Evolutionary conservation across 1,140 invertebrate genomes (phyloP).

Genomic region (Lethrus apterus): DNA sequence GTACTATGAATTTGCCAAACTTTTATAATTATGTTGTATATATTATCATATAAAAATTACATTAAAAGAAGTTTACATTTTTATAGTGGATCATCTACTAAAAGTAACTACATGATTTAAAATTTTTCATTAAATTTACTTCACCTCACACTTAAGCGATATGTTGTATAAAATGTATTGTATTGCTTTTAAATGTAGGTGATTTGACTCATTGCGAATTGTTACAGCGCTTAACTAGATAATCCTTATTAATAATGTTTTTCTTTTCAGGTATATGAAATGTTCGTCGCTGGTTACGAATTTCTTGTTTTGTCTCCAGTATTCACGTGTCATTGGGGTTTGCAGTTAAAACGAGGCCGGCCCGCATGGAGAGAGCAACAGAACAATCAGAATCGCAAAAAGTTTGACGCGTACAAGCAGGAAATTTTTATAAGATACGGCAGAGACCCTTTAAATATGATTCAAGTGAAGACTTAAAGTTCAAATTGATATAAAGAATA

Average conservation of each 20-base stretch:
- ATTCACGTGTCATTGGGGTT: conserved; percentile 85
- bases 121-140: conserved; percentile 5
- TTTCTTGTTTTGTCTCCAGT: conserved; percentile 85
- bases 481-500: conserved; percentile 8
- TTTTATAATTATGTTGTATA: too few species aligned
- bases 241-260: background rate
- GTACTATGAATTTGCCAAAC: too few species aligned
- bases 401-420: conserved; percentile 76
- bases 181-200: too few species aligned
- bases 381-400: conserved; percentile 71
- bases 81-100: too few species aligned
- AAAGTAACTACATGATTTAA: too few species aligned
- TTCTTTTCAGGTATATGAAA: conserved; percentile 76
- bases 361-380: conserved; percentile 80
- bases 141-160: background rate
- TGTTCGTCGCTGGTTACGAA: conserved; percentile 83
- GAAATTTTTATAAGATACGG: conserved; percentile 75
- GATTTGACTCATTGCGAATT: too few species aligned
- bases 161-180: too few species aligned
- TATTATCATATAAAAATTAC: too few species aligned
- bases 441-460: conserved; percentile 55
- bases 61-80: too few species aligned
- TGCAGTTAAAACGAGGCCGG: conserved; percentile 66
- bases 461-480: conserved; percentile 22
- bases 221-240: too few species aligned